Conservation (phyloP, 1,140 invertebrate species). For the Ips typographus region DNA sequence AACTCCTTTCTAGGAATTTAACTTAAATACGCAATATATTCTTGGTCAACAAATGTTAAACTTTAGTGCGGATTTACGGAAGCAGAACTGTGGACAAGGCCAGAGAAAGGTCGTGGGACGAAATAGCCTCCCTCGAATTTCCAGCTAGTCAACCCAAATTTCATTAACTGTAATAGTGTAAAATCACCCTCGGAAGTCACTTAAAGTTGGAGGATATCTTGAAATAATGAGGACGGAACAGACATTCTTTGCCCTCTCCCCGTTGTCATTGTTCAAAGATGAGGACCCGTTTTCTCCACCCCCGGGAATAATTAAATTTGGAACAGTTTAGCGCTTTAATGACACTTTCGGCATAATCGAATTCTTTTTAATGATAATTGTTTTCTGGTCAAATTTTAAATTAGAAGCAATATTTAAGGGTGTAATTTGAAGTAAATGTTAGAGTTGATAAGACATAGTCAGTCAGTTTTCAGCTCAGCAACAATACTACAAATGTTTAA, state of each 20-base stretch:
- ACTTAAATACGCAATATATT: too few relatives aligned
- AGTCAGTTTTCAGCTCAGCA: too few relatives aligned
- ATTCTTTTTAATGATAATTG: constrained; percentile 16
- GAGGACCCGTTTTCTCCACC: background rate
- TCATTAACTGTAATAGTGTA: constrained; percentile 28
- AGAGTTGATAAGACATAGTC: too few relatives aligned
- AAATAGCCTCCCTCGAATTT: background rate
- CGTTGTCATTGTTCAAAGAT: constrained; percentile 26
- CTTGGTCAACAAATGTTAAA: too few relatives aligned
- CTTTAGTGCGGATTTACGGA: too few relatives aligned
- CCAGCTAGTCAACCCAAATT: constrained; percentile 9
- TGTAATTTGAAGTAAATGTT: too few relatives aligned
- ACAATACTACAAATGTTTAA: too few relatives aligned
- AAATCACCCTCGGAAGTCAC: constrained; percentile 26
- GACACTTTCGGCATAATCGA: constrained; percentile 17
- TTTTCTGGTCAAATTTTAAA: background rate
- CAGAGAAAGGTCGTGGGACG: too few relatives aligned
- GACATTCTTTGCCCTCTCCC: constrained; percentile 21
- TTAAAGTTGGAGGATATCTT: constrained; percentile 28
- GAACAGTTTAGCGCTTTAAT: constrained; percentile 20
- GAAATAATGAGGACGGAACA: constrained; percentile 26
- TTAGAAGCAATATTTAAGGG: too few relatives aligned
- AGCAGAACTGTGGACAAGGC: too few relatives aligned
- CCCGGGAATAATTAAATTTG: constrained; percentile 24
- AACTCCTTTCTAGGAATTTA: too few relatives aligned